Evolutionary conservation across 2,797 vertebrate genomes (phyloP).

Genomic region (Onychomys leucogaster): DNA sequence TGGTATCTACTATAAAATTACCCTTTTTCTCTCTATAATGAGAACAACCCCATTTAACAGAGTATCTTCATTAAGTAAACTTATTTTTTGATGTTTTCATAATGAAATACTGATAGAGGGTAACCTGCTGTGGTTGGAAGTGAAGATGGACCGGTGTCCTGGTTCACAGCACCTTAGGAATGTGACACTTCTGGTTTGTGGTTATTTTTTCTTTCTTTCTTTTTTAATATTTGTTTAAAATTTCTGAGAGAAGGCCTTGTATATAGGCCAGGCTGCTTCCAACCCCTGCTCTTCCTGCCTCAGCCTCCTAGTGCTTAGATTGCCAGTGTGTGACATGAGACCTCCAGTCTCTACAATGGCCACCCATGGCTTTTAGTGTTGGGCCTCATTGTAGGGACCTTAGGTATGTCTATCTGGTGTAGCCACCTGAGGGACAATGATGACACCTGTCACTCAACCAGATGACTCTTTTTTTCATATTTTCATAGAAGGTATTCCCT

Average conservation of each 20-base stretch:
- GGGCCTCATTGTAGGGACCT: not conserved
- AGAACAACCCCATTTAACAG: conserved; percentile 30
- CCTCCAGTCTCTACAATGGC: not conserved
- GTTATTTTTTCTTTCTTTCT: no score
- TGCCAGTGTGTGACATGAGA: not conserved
- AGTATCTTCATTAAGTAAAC: not conserved
- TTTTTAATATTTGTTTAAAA: not conserved
- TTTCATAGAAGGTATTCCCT: not conserved
- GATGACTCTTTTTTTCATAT: not conserved
- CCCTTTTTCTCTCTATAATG: not conserved
- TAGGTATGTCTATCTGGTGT: conserved; percentile 1
- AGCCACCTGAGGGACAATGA: not conserved
- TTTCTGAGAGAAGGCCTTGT: not conserved
- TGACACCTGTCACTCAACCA: not conserved
- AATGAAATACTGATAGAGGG: not conserved
- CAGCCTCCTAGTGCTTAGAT: not conserved
- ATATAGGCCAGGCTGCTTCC: not conserved
- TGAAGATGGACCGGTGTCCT: not conserved
- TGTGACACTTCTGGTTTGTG: not conserved
- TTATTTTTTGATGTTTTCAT: not conserved
- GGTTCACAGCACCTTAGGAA: not conserved
- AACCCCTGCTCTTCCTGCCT: not conserved
- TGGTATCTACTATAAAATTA: conserved; percentile 48
- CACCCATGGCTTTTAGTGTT: not conserved
- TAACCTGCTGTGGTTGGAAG: not conserved